phyloP scores from a whole-genome alignment of 2,888 invertebrate genomes.

The Tolmerus cingulatus region DNA sequence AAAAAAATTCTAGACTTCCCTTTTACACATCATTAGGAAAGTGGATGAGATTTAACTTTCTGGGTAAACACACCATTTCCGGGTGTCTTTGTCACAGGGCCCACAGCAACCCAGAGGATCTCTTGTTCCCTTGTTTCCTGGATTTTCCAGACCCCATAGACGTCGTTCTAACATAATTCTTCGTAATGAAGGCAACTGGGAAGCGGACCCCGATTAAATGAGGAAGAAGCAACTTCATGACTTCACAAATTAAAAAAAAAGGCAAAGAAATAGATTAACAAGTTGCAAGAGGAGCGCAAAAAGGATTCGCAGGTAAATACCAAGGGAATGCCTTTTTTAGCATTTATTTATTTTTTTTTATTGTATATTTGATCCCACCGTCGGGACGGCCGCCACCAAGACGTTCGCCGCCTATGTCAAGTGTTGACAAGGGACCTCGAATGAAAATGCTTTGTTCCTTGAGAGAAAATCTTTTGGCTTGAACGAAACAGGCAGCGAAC shows the following conservation, averaged over 20 bases:
- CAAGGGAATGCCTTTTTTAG: neutral
- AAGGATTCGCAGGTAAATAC: neutral
- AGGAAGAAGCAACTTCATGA: neutral
- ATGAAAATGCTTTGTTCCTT: conserved; percentile 5
- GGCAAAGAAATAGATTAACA: neutral
- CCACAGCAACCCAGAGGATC: neutral
- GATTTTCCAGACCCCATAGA: neutral
- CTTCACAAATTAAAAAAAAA: neutral
- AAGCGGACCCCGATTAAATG: neutral
- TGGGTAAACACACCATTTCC: conserved; percentile 44
- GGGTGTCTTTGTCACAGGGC: neutral
- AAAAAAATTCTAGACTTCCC: neutral
- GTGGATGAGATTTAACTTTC: neutral
- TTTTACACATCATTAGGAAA: neutral
- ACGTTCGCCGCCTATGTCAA: neutral
- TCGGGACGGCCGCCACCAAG: neutral
- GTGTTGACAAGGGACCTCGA: neutral
- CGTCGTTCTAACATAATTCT: neutral
- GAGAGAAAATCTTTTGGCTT: neutral
- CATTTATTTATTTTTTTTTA: neutral
- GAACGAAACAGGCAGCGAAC: neutral
- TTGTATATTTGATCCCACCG: neutral
- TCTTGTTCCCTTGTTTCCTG: neutral
- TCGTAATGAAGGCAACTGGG: neutral
- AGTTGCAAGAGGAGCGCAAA: neutral